Evolutionary conservation across 2,113 vertebrate species (phyloP).

Genomic region (Lynx canadensis): DNA sequence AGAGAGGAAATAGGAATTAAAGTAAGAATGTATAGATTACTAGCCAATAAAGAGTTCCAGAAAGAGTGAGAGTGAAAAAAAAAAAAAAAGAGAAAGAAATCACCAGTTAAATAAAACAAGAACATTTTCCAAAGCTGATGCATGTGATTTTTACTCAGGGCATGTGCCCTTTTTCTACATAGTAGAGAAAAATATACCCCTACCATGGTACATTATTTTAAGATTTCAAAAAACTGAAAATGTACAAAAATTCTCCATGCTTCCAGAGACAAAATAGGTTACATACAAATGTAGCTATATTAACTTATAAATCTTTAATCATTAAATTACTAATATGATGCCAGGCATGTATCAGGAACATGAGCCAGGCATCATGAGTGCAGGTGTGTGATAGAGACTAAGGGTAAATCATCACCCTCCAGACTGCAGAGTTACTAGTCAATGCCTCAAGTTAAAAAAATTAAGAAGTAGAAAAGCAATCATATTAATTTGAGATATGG

Average conservation of each 20-base stretch:
- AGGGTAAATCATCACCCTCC: neutral
- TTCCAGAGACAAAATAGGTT: neutral
- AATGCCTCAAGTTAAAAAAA: neutral
- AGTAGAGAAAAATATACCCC: neutral
- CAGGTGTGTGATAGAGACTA: neutral
- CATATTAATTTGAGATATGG: neutral
- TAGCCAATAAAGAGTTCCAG: neutral
- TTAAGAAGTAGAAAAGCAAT: neutral
- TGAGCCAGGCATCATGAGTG: accelerated
- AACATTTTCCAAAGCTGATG: neutral
- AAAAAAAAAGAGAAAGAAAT: neutral
- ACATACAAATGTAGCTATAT: neutral
- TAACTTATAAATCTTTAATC: neutral
- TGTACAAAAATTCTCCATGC: neutral
- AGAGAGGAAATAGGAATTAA: neutral
- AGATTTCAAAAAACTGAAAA: neutral
- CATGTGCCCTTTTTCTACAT: neutral
- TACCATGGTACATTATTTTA: neutral
- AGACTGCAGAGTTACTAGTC: neutral
- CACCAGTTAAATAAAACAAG: neutral
- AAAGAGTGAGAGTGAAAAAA: neutral
- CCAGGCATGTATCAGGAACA: accelerated
- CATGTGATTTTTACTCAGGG: neutral
- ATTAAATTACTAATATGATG: neutral
- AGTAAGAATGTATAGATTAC: neutral